Evolutionary conservation across 2,888 invertebrate genomes (phyloP), one percentile per base, ranked within the genome.

Genomic region (Xanthorhoe spadicearia): DNA sequence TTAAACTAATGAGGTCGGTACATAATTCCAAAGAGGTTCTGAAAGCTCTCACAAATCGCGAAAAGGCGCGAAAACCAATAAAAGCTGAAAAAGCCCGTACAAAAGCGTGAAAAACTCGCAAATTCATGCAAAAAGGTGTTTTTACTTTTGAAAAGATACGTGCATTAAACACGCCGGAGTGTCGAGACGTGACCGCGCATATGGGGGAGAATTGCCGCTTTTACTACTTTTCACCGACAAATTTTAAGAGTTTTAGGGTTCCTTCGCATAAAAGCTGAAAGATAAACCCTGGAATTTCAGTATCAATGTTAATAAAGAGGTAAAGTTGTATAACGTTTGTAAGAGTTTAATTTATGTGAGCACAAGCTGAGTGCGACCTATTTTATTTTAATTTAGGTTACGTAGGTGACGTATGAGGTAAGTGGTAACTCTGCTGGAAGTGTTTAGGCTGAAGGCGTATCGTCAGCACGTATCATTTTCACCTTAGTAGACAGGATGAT

Each of bases 131-230:
- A 67, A 71, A 64, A 67, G 68, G 70, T 74, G 74, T 78, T 76
- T 77, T 78, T 75, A 73, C 72, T 77, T 74, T 64, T 74, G 70
- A 70, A 76, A 74, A 75, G 72, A 72, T 69, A 68, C 64, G 66
- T 73, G 71, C 66, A 64, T 53, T 68, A 66, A 63, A 69, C 58
- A 62, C 66, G 64, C 54, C 15, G 73, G 81, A 83, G 83, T 82
- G 80, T 69, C 35, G 68, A 65, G 55, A 79, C 83, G 83, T 83
- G 83, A 80, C 82, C 77, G 70, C 73, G 83, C 83, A 83, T 81
- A 76, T 72, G 63, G 67, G 73, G 50, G 64, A 18, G 61, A 61
- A 61, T 77, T 80, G 76, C 77, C 77, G 77, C 81, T 81, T 79
- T 73, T 74, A 77, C 70, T 64, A 72, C 73, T 73, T 79, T 77